phyloP scores from a whole-genome alignment of 2,113 vertebrate genomes.

The Struthidea cinerea region DNA sequence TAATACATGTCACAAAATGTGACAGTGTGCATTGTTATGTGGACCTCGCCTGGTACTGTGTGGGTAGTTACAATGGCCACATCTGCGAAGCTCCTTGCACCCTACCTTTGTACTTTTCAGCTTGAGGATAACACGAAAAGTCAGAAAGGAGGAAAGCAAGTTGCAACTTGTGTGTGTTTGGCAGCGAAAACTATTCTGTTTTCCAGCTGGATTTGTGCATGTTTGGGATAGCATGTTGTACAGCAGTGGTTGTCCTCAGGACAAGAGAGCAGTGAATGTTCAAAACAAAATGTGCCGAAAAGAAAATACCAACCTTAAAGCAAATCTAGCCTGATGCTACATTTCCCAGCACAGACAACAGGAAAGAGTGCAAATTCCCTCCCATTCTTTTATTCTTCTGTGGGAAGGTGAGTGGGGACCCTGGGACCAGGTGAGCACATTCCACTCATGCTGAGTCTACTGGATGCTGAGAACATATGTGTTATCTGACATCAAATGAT shows the following conservation, averaged over 20 bases:
- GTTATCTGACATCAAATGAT: not conserved
- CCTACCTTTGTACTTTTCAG: not conserved
- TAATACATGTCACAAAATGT: not conserved
- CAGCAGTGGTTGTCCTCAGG: not conserved
- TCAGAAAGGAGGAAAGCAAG: not conserved
- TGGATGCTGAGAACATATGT: not conserved
- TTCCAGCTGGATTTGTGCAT: not conserved
- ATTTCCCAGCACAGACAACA: not conserved
- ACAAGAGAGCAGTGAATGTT: not conserved
- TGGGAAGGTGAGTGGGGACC: not conserved
- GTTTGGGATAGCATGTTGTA: not conserved
- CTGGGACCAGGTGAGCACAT: not conserved
- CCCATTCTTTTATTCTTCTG: not conserved
- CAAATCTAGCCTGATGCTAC: not conserved
- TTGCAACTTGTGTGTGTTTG: not conserved
- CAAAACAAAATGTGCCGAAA: not conserved
- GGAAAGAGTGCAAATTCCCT: not conserved
- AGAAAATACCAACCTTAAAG: not conserved
- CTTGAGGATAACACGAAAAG: fast-evolving
- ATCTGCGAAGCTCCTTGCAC: not conserved
- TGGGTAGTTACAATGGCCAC: not conserved
- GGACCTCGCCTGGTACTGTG: not conserved
- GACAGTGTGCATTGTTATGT: not conserved
- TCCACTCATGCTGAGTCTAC: not conserved
- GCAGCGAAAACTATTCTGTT: not conserved